Percentiles rank a stretch among this genome's conserved stretches.
These are phyloP conservation scores for Orthosia cruda DNA, from an alignment of 2,888 invertebrate species.

Conservation along the genomic window DNA sequence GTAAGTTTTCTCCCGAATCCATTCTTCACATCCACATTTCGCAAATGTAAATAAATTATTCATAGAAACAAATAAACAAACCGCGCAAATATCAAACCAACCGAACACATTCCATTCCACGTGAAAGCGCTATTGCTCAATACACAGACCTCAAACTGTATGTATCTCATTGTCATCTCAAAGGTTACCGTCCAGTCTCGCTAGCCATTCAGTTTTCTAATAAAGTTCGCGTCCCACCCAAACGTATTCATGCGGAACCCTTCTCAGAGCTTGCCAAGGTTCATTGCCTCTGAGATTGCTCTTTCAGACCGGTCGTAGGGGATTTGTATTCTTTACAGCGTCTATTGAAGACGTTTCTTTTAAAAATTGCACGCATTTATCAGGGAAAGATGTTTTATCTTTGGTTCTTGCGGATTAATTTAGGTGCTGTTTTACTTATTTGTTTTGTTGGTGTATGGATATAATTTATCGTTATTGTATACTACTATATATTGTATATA, in stretches of 20 bases:
- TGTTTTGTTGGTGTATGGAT: neutral
- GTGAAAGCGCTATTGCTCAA: neutral
- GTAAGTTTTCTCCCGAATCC: too few relatives aligned
- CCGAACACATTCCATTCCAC: neutral
- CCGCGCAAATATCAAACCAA: neutral
- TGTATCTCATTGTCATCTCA: slow-evolving; percentile 26
- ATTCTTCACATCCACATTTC: too few relatives aligned
- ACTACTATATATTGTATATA: too few relatives aligned
- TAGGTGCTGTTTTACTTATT: neutral
- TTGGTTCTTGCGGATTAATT: neutral
- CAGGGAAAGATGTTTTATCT: slow-evolving; percentile 4
- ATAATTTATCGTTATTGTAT: neutral
- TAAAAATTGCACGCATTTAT: slow-evolving; percentile 18
- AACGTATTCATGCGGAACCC: slow-evolving; percentile 61
- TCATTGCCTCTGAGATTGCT: slow-evolving; percentile 60
- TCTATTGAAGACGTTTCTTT: slow-evolving; percentile 25
- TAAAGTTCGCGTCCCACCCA: slow-evolving; percentile 42
- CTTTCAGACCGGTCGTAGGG: slow-evolving; percentile 43
- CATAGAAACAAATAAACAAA: too few relatives aligned
- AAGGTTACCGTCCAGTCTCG: slow-evolving; percentile 20
- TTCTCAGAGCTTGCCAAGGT: slow-evolving; percentile 53
- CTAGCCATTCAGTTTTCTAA: slow-evolving; percentile 42
- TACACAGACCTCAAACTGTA: neutral
- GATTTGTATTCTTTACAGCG: slow-evolving; percentile 56
- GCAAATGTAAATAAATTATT: too few relatives aligned